phyloP scores from a whole-genome alignment of 2,113 vertebrate species.

The Silurus meridionalis region DNA sequence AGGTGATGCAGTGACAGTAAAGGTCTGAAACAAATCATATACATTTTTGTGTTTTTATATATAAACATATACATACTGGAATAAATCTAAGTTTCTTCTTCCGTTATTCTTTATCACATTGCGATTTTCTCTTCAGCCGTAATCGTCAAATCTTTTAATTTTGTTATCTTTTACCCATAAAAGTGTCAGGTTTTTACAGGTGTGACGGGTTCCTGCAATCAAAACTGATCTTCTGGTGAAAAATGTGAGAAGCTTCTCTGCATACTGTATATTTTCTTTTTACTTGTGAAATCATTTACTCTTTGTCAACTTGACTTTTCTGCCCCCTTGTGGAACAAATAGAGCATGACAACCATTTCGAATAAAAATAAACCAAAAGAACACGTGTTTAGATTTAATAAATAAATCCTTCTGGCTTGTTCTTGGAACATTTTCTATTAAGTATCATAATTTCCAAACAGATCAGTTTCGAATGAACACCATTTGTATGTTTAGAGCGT shows the following conservation, averaged over 20 bases:
- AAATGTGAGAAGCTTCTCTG: neutral
- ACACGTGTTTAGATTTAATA: neutral
- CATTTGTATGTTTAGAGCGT: neutral
- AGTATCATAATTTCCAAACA: neutral
- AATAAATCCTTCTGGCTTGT: neutral
- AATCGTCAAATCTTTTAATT: neutral
- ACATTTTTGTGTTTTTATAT: neutral
- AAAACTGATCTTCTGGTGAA: neutral
- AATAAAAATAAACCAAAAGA: neutral
- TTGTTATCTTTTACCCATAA: neutral
- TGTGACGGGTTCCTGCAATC: neutral
- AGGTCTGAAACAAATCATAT: neutral
- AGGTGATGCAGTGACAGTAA: constrained; percentile 1
- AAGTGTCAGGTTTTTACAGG: neutral
- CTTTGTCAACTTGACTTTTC: neutral
- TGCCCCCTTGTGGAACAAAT: constrained; percentile 36
- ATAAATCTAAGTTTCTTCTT: neutral
- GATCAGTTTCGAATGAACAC: neutral
- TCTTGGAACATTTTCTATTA: neutral
- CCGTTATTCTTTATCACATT: neutral
- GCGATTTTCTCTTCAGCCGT: neutral
- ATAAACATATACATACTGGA: neutral
- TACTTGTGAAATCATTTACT: no score
- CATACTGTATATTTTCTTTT: neutral
- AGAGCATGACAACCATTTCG: neutral